Conservation (phyloP, 2,888 invertebrate genomes). For the Spilarctia lutea region DNA sequence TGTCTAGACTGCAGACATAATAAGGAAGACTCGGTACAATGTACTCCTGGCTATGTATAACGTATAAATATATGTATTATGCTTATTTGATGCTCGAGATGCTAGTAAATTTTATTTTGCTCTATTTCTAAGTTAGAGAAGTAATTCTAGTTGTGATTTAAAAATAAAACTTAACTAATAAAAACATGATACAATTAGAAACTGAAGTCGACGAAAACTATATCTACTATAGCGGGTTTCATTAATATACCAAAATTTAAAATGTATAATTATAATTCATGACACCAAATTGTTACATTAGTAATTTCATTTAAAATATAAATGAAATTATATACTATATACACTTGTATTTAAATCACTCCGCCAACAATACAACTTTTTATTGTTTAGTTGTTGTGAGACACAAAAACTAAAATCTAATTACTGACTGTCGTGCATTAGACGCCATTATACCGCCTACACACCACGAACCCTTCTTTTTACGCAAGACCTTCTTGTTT, state of each 20-base stretch:
- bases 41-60: conserved; percentile 46
- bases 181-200: neutral
- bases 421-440: neutral
- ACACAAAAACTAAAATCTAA: neutral
- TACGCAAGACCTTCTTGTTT: neutral
- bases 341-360: neutral
- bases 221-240: neutral
- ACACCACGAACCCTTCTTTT: neutral
- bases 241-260: neutral
- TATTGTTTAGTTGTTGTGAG: neutral
- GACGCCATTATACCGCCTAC: neutral
- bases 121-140: neutral
- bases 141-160: neutral
- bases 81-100: neutral
- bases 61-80: neutral
- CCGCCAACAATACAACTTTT: neutral
- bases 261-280: no score
- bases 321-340: no score
- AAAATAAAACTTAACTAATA: neutral
- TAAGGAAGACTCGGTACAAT: conserved; percentile 67
- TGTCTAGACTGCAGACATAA: conserved; percentile 71
- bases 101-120: neutral
- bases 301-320: neutral
- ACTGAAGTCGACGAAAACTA: neutral
- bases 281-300: neutral